A percentile compares a stretch with the other conserved stretches of the same genome.
Evolutionary conservation across 2,888 invertebrate genomes (phyloP).

Genomic region (Onthophagus sagittarius): DNA sequence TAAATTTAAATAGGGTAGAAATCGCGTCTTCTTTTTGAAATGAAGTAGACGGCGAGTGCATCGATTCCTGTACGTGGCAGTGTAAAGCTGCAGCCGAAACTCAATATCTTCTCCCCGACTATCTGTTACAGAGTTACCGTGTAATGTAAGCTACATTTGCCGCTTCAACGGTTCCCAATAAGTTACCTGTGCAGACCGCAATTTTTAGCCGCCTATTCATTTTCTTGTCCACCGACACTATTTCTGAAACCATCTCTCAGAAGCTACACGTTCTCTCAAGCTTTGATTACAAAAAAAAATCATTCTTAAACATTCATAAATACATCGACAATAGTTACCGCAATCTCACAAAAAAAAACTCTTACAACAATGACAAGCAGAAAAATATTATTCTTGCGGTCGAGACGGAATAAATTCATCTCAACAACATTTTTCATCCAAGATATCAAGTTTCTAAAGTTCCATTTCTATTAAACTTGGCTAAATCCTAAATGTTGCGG

Average conservation of each 20-base stretch:
- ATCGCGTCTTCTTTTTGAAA: background rate
- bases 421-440: background rate
- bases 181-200: conserved; percentile 45
- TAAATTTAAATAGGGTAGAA: background rate
- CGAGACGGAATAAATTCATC: background rate
- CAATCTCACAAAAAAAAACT: background rate
- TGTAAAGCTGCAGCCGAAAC: conserved; percentile 46
- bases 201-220: conserved; percentile 41
- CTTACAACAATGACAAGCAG: background rate
- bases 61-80: background rate
- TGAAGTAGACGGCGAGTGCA: background rate
- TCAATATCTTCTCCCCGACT: conserved; percentile 42
- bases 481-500: background rate
- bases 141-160: conserved; percentile 51
- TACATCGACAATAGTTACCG: background rate
- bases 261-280: background rate
- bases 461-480: background rate
- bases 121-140: conserved; percentile 48
- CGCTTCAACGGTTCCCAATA: conserved; percentile 46
- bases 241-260: conserved; percentile 1
- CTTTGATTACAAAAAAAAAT: background rate
- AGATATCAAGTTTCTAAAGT: background rate
- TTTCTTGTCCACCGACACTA: conserved; percentile 22
- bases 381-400: background rate
- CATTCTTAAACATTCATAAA: background rate